Conservation (phyloP, 2,797 vertebrate species). For the Lithobates sylvaticus region DNA sequence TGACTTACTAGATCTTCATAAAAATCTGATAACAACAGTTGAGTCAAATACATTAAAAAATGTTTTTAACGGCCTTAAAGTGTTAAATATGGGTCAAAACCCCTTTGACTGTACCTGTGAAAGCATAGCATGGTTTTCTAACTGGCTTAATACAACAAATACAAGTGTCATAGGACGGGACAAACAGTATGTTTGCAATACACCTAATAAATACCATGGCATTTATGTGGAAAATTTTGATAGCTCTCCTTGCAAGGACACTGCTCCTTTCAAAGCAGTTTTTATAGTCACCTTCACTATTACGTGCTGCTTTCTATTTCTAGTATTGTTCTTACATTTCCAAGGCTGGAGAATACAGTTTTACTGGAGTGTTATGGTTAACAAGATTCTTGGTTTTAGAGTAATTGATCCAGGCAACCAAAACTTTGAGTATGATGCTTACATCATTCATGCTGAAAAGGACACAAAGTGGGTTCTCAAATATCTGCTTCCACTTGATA, state of each 20-base stretch:
- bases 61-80: constrained; percentile 79
- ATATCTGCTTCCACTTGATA: constrained; percentile 83
- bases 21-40: constrained; percentile 90
- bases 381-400: constrained; percentile 85
- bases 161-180: constrained; percentile 73
- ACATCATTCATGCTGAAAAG: constrained; percentile 83
- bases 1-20: constrained; percentile 80
- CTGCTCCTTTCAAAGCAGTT: constrained; percentile 82
- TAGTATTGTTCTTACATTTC: constrained; percentile 81
- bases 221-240: constrained; percentile 82
- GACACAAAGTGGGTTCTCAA: constrained; percentile 86
- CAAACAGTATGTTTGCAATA: constrained; percentile 89
- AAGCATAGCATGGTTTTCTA: constrained; percentile 92
- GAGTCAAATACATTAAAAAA: constrained; percentile 81
- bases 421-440: constrained; percentile 85
- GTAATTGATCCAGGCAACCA: constrained; percentile 77
- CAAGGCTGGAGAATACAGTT: constrained; percentile 94
- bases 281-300: constrained; percentile 78
- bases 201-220: constrained; percentile 85
- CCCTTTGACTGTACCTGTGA: constrained; percentile 97
- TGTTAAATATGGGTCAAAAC: constrained; percentile 85
- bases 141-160: constrained; percentile 87
- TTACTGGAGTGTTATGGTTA: constrained; percentile 87
- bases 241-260: constrained; percentile 86
- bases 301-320: constrained; percentile 73